Percentiles rank a stretch among this genome's conserved stretches.
Conservation (phyloP, 1,140 invertebrate species). For the Drosophila virilis region DNA sequence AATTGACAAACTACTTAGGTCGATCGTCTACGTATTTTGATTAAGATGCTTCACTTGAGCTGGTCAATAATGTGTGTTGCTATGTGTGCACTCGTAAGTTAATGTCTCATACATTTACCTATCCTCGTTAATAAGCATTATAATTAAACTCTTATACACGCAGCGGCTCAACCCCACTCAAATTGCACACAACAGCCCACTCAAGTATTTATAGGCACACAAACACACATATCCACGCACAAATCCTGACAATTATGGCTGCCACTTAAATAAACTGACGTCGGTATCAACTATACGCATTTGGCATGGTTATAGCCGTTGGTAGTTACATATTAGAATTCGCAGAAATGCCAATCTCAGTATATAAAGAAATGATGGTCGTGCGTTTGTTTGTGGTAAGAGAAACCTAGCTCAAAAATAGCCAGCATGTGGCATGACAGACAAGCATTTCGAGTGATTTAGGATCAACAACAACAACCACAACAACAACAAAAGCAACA, state of each 20-base stretch:
- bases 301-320: slow-evolving; percentile 18
- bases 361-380: slow-evolving; percentile 67
- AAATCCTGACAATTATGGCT: slow-evolving; percentile 33
- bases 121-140: slow-evolving; percentile 29
- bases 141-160: slow-evolving; percentile 33
- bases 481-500: slow-evolving; percentile 28
- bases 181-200: neutral
- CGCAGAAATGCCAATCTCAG: slow-evolving; percentile 49
- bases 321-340: slow-evolving; percentile 19
- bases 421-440: slow-evolving; percentile 59
- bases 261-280: slow-evolving; percentile 44
- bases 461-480: slow-evolving; percentile 60
- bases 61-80: neutral
- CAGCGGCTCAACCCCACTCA: slow-evolving; percentile 2
- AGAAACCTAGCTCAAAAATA: slow-evolving; percentile 67
- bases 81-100: neutral
- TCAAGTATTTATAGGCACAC: slow-evolving; percentile 8
- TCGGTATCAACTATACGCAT: slow-evolving; percentile 42
- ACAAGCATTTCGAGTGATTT: slow-evolving; percentile 75
- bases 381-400: slow-evolving; percentile 2
- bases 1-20: too few species aligned
- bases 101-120: neutral
- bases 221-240: slow-evolving; percentile 1
- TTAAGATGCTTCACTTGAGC: neutral
- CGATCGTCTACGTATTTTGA: neutral